Evolutionary conservation across 1,140 invertebrate genomes (phyloP).

Genomic region (Druon quercuslanigerum): DNA sequence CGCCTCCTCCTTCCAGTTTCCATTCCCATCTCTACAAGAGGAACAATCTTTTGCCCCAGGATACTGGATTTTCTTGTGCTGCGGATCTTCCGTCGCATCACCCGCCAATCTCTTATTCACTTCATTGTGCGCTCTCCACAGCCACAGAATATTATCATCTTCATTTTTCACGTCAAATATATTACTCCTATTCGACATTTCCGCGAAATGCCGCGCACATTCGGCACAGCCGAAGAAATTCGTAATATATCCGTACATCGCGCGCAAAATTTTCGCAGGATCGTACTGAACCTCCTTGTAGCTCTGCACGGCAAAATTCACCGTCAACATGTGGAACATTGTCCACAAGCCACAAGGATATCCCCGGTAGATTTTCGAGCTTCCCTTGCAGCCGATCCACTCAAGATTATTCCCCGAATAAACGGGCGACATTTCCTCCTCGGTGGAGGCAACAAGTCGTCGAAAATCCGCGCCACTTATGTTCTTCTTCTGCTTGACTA

Average conservation of each 20-base stretch:
- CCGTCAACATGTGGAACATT: slow-evolving; percentile 94
- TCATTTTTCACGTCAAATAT: slow-evolving; percentile 81
- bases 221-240: slow-evolving; percentile 96
- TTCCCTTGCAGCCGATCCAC: slow-evolving; percentile 92
- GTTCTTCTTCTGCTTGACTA: slow-evolving; percentile 67
- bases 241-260: slow-evolving; percentile 92
- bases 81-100: slow-evolving; percentile 93
- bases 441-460: slow-evolving; percentile 75
- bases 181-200: slow-evolving; percentile 84
- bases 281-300: slow-evolving; percentile 71
- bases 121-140: slow-evolving; percentile 96
- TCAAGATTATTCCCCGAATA: slow-evolving; percentile 77
- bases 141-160: slow-evolving; percentile 90
- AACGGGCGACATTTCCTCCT: slow-evolving; percentile 75
- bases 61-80: slow-evolving; percentile 93
- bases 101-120: slow-evolving; percentile 92
- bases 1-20: slow-evolving; percentile 81
- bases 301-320: slow-evolving; percentile 80
- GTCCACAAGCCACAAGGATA: slow-evolving; percentile 98
- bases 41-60: slow-evolving; percentile 84
- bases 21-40: slow-evolving; percentile 79
- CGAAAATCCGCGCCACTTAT: slow-evolving; percentile 79
- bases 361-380: slow-evolving; percentile 83
- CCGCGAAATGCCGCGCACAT: slow-evolving; percentile 91
- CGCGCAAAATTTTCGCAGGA: slow-evolving; percentile 82